These are phyloP conservation scores for Clarias batrachus DNA, from an alignment of 2,113 vertebrate genomes.

Conservation along the genomic window DNA sequence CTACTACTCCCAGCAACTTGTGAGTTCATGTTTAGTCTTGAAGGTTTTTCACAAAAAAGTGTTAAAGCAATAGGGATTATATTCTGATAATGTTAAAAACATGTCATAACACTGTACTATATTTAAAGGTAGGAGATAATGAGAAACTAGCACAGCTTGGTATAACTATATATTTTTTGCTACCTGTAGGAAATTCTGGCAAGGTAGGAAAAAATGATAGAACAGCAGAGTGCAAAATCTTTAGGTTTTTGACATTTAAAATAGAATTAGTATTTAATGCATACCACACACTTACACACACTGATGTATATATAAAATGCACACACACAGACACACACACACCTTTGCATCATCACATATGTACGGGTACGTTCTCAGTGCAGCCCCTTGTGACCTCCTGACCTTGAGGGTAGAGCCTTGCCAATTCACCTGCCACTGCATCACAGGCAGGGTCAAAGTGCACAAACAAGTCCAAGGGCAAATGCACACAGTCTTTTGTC, in stretches of 20 bases:
- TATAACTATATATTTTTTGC: too few species aligned
- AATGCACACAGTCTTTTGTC: slow-evolving; percentile 6
- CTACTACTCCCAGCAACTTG: too few species aligned
- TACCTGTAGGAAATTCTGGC: too few species aligned
- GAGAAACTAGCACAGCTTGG: too few species aligned
- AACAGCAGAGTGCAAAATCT: too few species aligned
- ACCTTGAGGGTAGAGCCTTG: slow-evolving; percentile 73
- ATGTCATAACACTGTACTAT: too few species aligned
- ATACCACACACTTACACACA: neutral
- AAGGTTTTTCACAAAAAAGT: too few species aligned
- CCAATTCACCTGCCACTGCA: slow-evolving; percentile 72
- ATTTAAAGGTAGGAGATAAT: too few species aligned
- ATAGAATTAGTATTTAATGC: neutral
- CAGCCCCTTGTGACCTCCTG: slow-evolving; percentile 58
- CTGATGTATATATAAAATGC: neutral
- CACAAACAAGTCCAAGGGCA: slow-evolving; percentile 60
- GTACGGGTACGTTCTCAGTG: neutral
- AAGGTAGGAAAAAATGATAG: too few species aligned
- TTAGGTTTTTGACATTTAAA: neutral
- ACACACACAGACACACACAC: neutral
- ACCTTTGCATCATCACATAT: slow-evolving; percentile 2
- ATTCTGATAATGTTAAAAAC: too few species aligned
- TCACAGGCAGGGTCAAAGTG: slow-evolving; percentile 71
- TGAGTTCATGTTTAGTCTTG: too few species aligned
- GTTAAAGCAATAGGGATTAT: too few species aligned